Conservation (phyloP, 2,113 vertebrate genomes). For the Pycnonotus jocosus region DNA sequence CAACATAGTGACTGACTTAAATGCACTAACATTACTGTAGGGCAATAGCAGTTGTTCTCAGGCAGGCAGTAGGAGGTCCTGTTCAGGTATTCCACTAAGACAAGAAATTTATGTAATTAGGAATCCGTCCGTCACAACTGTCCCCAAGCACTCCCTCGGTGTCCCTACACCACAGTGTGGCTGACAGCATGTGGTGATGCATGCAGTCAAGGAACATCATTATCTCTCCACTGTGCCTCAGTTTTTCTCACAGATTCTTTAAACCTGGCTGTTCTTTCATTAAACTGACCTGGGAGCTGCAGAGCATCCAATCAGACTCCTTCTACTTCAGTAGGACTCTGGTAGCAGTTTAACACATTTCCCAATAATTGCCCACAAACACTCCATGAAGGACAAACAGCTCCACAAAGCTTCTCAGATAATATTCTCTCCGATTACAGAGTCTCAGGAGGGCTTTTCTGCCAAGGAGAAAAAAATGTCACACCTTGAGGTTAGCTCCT, state of each 20-base stretch:
- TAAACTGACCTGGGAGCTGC: not conserved
- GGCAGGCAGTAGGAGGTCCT: not conserved
- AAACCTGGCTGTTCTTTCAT: not conserved
- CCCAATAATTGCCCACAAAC: not conserved
- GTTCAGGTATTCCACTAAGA: not conserved
- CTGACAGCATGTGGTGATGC: not conserved
- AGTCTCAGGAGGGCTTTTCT: not conserved
- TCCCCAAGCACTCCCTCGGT: not conserved
- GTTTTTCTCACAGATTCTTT: not conserved
- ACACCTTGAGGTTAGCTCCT: not conserved
- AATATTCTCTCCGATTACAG: not conserved
- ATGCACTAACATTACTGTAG: not conserved
- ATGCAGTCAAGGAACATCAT: not conserved
- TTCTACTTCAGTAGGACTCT: not conserved
- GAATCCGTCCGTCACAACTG: not conserved
- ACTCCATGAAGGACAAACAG: constrained; percentile 16
- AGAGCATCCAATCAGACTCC: not conserved
- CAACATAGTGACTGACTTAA: not conserved
- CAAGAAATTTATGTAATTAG: not conserved
- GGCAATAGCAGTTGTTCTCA: not conserved
- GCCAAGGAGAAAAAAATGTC: not conserved
- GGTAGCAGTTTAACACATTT: constrained; percentile 19
- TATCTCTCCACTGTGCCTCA: not conserved
- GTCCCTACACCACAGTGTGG: not conserved
- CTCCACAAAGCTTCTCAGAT: not conserved